Evolutionary conservation across 1,140 invertebrate species (phyloP), one percentile per base, ranked within the genome.

Genomic region (Drosophila ironensis): DNA sequence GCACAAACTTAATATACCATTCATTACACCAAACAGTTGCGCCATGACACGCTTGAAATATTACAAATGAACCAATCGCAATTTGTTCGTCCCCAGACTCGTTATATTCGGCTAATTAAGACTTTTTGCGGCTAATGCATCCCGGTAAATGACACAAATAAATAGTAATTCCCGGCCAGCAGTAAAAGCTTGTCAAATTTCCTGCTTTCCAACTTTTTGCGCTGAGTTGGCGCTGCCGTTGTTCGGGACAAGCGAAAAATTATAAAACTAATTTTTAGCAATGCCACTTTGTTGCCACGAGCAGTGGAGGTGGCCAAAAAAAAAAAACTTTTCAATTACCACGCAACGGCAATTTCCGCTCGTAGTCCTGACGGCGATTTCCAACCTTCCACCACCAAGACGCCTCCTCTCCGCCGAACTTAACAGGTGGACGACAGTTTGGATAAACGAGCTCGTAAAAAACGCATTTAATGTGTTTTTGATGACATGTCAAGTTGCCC

Each of bases 391-490:
- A 24, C 35, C 17, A 16, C 22, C 53, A 19, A 7, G 19, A 19
- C 27, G 37, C 56, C 44, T 33, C 9, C 17, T 16, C 6, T 41
- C 7, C 52, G 24, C 42, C 45, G 22, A 57, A 48, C 50, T 57
- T 76, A 61, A 80, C 66, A 87, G 81, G 75, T 87, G 81, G 81
- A 87, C 81, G 75, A 69, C 75, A 69, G 81, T 66, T 87, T 86
- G 69, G 68, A 63, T 72, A 72, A 86, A 76, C 72, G 82, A 81
- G 76, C 69, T 77, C 76, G 77, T 87, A 87, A 87, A 87, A 87
- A 70, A 70, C 72, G 73, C 72, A 77, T 81, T 87, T 87, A 87
- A 87, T 87, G 82, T 81, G 82, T 87, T 87, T 87, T 87, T 87
- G 82, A 87, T 87, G 82, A 87, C 82, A 87, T 87, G 82, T 81